Evolutionary conservation across 2,797 vertebrate genomes (phyloP), one percentile per base, ranked within the genome.

Genomic region (Salarias fasciatus): DNA sequence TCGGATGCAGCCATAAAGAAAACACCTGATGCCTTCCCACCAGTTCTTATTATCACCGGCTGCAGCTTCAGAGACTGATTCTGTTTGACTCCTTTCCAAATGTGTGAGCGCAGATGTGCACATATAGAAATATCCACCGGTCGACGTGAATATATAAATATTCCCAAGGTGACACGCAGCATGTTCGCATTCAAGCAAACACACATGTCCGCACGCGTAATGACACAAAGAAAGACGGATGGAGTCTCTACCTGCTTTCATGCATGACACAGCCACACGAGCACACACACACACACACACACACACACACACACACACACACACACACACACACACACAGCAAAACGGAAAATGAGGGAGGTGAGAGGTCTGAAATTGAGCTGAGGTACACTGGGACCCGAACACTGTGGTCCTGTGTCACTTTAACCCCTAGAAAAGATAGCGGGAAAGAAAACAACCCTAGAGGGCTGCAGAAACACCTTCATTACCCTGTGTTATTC

Each of bases 331-430:
- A 24, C 43, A 18, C 59, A 54, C 55, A 49, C 63, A 65, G 36
- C 1, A 1, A 56, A n/a, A 41, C 42, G 51, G 50, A 66, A 80
- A 79, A 85, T 64, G 59, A 74, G 62, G 67, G 38, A 72, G 74
- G 77, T 74, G 62, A 83, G 58, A 72, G 70, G 70, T 83, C 67
- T 80, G 72, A 79, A 85, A 88, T 83, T 75, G 82, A 88, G 80
- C 76, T 61, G 77, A 66, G 56, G 46, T 56, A 75, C 82, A 72
- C 66, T 30, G 53, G 38, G 59, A 79, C 68, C 75, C 62, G 53
- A 77, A 83, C 81, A 84, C 7, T 50, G 68, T 80, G 75, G 65
- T 77, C 75, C 68, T 11, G 62, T 80, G 83, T 86, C 75, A 72
- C 75, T 81, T 80, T 76, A 77, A 85, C 75, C 83, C 62, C 50